A percentile compares a stretch with the other conserved stretches of the same genome.
Evolutionary conservation across 2,113 vertebrate genomes (phyloP).

Genomic region (Pardalotus punctatus): DNA sequence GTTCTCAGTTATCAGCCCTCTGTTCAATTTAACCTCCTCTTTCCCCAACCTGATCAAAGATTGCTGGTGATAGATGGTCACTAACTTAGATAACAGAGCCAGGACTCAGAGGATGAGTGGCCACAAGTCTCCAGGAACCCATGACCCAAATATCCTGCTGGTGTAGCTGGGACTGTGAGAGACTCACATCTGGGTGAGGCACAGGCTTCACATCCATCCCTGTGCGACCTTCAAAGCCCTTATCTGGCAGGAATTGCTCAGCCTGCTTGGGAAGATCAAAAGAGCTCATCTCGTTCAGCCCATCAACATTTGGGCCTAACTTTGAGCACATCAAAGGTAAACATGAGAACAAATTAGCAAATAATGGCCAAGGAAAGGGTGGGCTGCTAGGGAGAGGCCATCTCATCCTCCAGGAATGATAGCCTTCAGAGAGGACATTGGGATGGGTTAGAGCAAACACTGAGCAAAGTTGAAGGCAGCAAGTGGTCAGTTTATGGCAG

Average conservation of each 20-base stretch:
- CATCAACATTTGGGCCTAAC: neutral
- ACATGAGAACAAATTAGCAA: neutral
- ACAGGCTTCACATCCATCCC: neutral
- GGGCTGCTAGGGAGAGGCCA: neutral
- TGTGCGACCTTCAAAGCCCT: neutral
- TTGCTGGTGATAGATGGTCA: neutral
- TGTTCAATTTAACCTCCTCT: neutral
- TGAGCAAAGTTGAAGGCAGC: neutral
- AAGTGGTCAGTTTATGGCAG: neutral
- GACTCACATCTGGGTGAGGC: neutral
- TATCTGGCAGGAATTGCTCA: slow-evolving; percentile 15
- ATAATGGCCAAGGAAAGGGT: neutral
- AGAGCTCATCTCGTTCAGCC: neutral
- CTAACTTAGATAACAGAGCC: neutral
- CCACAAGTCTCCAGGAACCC: neutral
- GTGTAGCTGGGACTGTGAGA: neutral
- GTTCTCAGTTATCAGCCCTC: neutral
- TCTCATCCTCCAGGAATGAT: neutral
- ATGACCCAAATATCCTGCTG: neutral
- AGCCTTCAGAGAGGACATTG: neutral
- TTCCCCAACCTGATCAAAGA: neutral
- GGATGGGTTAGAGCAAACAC: neutral
- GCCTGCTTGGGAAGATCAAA: slow-evolving; percentile 29
- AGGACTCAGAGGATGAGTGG: neutral
- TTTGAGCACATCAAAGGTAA: slow-evolving; percentile 22